Evolutionary conservation across 2,797 vertebrate genomes (phyloP), one percentile per base, ranked within the genome.

Genomic region (Neosilurus mollespiculum): DNA sequence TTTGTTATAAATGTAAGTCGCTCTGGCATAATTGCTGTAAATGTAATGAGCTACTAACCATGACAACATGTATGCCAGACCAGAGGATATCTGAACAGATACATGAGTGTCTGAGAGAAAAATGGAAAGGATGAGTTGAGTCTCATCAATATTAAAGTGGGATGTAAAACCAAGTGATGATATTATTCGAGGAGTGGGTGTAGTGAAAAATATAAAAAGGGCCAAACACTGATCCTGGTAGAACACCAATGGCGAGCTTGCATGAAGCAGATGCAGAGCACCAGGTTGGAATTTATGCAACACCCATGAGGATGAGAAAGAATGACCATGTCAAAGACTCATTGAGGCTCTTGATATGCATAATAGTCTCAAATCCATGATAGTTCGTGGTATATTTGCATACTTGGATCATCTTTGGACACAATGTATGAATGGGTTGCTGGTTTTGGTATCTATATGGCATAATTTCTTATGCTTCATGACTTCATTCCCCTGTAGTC

Each of bases 401-500:
- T 20, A 56, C 4, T 14, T 37, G 18, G 72, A 9, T 18, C 18
- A 59, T 76, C 16, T 59, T 43, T 37, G 30, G 11, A 37, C 22
- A 76, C 14, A 15, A 43, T 61, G 16, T 20, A 43, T 51, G 43
- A 64, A 51, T 78, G 43, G 6, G 43, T 51, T 20, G 51, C 26
- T 72, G 34, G 26, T 49, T 77, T 77, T 22, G 56, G 10, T 61
- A 11, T 51, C 16, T 70, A 64, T 86, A 58, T 26, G 58, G 11
- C 64, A 49, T 79, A 62, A 61, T 3, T 73, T 15, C 12, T 51
- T 72, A 7, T 77, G 54, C 22, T 51, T 54, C 14, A n/a, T 84
- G 83, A 49, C 14, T 86, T 83, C 86, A 26, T 82, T 62, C 59
- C 49, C 75, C 61, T 69, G 58, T 91, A 97, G 96, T 97, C 87